phyloP scores from a whole-genome alignment of 35 echinoderm and acorn worm genomes.

The Hemicentrotus pulcherrimus region DNA sequence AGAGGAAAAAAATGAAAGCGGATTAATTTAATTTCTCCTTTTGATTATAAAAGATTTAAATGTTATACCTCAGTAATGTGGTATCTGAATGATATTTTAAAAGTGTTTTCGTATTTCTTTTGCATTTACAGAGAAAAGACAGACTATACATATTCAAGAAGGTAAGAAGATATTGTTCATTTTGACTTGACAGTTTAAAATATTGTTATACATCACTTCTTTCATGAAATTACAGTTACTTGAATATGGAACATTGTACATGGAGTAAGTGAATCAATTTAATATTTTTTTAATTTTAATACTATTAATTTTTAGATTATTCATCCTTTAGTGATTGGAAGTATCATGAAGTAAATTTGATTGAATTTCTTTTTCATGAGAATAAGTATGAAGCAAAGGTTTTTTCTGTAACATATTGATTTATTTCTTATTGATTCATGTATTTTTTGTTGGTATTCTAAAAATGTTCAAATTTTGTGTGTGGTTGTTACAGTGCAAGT shows the following conservation, averaged over 20 bases:
- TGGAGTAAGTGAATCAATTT: background rate
- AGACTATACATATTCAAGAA: constrained; percentile 78
- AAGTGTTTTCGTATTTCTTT: background rate
- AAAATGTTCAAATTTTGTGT: background rate
- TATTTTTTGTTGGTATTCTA: background rate
- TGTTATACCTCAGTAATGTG: background rate
- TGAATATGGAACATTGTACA: background rate
- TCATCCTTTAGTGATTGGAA: background rate
- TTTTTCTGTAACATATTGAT: background rate
- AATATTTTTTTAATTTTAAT: background rate
- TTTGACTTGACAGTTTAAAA: background rate
- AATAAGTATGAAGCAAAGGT: background rate
- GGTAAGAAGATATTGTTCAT: constrained; percentile 43
- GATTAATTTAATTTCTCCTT: background rate
- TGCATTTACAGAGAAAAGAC: constrained; percentile 76
- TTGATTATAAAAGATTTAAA: background rate
- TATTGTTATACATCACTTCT: background rate
- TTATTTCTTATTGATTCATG: background rate
- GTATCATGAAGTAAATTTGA: background rate
- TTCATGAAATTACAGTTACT: background rate
- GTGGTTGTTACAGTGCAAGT: constrained; percentile 50
- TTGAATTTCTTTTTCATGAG: background rate
- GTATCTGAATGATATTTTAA: background rate
- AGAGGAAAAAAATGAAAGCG: background rate
- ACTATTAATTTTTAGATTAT: background rate